Evolutionary conservation across 2,888 invertebrate genomes (phyloP).

Genomic region (Leptinotarsa haldemani): DNA sequence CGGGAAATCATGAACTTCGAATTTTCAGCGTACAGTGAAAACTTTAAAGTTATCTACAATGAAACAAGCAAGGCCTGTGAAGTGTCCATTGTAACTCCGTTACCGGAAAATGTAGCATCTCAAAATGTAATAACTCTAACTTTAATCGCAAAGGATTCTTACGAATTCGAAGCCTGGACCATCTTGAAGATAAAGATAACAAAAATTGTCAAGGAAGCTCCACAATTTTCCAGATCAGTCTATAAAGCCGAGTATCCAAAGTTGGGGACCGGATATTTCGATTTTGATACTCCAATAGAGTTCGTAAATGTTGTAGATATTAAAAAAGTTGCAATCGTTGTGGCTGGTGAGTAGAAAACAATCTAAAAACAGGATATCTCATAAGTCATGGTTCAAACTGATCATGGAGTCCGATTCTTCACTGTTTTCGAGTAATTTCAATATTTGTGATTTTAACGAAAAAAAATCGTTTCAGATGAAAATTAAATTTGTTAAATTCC

Average conservation of each 20-base stretch:
- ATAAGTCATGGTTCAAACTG: too few relatives aligned
- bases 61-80: background rate
- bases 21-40: conserved; percentile 38
- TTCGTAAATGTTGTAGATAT: conserved; percentile 21
- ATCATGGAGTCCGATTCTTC: too few relatives aligned
- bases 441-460: too few relatives aligned
- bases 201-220: background rate
- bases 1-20: background rate
- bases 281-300: conserved; percentile 22
- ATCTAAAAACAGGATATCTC: background rate
- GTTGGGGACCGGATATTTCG: conserved; percentile 13
- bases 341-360: conserved; percentile 17
- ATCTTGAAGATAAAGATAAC: conserved; percentile 30
- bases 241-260: conserved; percentile 25
- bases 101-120: conserved; percentile 1
- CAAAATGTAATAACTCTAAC: conserved; percentile 27
- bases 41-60: conserved; percentile 33
- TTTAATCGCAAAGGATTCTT: conserved; percentile 26
- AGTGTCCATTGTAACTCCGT: conserved; percentile 11
- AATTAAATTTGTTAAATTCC: too few relatives aligned
- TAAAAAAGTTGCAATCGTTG: background rate
- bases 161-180: conserved; percentile 24
- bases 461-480: too few relatives aligned
- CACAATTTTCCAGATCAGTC: conserved; percentile 13
- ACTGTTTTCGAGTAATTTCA: too few relatives aligned